Evolutionary conservation across 2,888 invertebrate genomes (phyloP).

Genomic region (Synergus itoensis): DNA sequence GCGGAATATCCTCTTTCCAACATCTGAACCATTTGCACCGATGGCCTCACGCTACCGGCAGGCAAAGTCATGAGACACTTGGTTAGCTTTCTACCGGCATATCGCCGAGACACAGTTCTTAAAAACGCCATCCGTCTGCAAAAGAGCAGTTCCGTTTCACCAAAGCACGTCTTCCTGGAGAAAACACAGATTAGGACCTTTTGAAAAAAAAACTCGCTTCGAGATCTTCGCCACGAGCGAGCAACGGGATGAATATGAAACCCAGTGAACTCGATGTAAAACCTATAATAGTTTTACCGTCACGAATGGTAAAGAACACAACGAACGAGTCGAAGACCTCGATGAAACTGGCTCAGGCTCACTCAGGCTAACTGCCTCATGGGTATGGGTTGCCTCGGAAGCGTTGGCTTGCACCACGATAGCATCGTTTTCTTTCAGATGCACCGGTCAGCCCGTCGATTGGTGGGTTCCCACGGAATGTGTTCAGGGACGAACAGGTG

Average conservation of each 20-base stretch:
- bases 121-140: constrained; percentile 69
- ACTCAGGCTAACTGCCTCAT: too few relatives aligned
- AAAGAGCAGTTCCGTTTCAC: background rate
- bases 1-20: constrained; percentile 63
- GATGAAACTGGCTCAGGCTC: background rate
- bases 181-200: background rate
- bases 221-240: background rate
- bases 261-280: background rate
- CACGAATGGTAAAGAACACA: rapidly evolving
- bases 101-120: constrained; percentile 71
- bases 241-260: background rate
- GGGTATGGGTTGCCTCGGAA: too few relatives aligned
- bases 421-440: background rate
- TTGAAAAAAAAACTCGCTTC: background rate
- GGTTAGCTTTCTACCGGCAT: constrained; percentile 69
- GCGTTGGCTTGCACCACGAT: too few relatives aligned
- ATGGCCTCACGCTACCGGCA: constrained; percentile 58
- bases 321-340: background rate
- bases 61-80: constrained; percentile 65
- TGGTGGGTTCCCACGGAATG: constrained; percentile 17
- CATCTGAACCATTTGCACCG: constrained; percentile 65
- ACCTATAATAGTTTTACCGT: background rate
- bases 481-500: constrained; percentile 14
- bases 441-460: background rate
- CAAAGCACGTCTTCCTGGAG: background rate